phyloP scores from a whole-genome alignment of 2,113 vertebrate genomes.

The Collichthys lucidus region DNA sequence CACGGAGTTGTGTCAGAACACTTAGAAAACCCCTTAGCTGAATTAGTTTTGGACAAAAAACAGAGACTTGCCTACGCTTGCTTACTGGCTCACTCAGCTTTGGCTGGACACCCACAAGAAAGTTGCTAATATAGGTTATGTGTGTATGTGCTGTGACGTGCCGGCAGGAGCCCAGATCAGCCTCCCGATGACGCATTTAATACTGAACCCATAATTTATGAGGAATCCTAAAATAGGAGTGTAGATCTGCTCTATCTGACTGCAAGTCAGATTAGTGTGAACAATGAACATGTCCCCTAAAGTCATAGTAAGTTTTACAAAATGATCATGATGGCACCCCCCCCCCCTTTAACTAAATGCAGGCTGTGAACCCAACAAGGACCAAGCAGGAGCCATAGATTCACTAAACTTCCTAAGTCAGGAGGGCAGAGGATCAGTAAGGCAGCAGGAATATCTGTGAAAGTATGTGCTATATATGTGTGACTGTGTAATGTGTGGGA shows the following conservation, averaged over 20 bases:
- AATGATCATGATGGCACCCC: not conserved
- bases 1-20: not conserved
- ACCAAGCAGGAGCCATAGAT: not conserved
- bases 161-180: slow-evolving; percentile 35
- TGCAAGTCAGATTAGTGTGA: not conserved
- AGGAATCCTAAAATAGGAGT: slow-evolving; percentile 63
- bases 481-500: not conserved
- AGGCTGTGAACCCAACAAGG: not conserved
- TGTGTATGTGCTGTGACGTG: slow-evolving; percentile 55
- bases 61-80: slow-evolving; percentile 32
- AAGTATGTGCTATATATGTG: not conserved
- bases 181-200: slow-evolving; percentile 74
- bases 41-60: slow-evolving; percentile 1
- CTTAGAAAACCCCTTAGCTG: not conserved
- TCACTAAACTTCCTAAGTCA: slow-evolving; percentile 8
- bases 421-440: not conserved
- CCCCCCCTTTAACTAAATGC: not conserved
- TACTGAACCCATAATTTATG: slow-evolving; percentile 65
- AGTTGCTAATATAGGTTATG: slow-evolving; percentile 71
- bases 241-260: slow-evolving; percentile 7
- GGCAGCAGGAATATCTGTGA: not conserved
- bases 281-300: slow-evolving; percentile 1
- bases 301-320: not conserved
- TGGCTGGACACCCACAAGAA: slow-evolving; percentile 64
- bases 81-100: slow-evolving; percentile 51